A percentile compares a stretch with the other conserved stretches of the same genome.
Conservation (phyloP, 53 echinoderm and acorn worm genomes). For the Crossaster papposus region DNA sequence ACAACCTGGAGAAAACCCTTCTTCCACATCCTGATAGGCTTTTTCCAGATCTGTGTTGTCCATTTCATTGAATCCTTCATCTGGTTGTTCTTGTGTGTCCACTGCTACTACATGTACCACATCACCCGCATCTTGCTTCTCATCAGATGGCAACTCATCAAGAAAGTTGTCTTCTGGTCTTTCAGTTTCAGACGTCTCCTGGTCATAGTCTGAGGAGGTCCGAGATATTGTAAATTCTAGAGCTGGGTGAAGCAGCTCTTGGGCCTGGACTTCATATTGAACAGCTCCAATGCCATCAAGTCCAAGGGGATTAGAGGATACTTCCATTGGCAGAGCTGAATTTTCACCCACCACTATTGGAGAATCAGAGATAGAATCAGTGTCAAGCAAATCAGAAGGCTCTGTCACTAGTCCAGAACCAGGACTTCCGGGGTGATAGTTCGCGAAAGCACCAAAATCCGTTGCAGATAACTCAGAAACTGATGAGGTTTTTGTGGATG, state of each 20-base stretch:
- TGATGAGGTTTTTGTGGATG: background rate
- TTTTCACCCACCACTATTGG: background rate
- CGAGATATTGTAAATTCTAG: slow-evolving; percentile 48
- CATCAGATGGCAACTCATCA: slow-evolving; percentile 33
- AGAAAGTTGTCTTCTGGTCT: background rate
- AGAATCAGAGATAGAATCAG: slow-evolving; percentile 12
- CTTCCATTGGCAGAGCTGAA: background rate
- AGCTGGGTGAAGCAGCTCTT: background rate
- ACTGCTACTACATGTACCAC: background rate
- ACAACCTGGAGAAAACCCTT: background rate
- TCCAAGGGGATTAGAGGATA: background rate
- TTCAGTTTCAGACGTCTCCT: slow-evolving; percentile 18
- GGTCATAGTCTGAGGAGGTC: slow-evolving; percentile 20
- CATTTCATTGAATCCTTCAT: slow-evolving; percentile 48
- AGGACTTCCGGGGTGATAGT: slow-evolving; percentile 35
- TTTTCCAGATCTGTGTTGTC: background rate
- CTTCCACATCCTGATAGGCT: slow-evolving; percentile 22
- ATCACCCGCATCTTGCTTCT: slow-evolving; percentile 50
- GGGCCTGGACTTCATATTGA: slow-evolving; percentile 10
- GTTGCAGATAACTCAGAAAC: background rate
- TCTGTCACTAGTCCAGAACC: background rate
- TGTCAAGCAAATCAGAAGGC: background rate
- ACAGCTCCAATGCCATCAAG: background rate
- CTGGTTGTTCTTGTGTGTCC: background rate
- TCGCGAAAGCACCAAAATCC: background rate